These are phyloP conservation scores for Lagopus muta DNA, from an alignment of 2,113 vertebrate species.

Conservation along the genomic window DNA sequence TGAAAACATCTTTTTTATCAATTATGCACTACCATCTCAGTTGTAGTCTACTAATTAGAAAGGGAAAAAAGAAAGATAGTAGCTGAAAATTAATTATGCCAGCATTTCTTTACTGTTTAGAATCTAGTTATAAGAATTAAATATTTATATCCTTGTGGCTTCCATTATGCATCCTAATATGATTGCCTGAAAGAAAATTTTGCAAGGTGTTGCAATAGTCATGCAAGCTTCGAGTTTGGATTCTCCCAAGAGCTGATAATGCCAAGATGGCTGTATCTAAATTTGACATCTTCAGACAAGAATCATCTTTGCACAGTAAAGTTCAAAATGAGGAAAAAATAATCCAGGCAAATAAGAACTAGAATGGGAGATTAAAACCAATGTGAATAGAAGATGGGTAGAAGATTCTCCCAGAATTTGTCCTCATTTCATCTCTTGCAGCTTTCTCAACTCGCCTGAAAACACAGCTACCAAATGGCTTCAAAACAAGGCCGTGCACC, in stretches of 20 bases:
- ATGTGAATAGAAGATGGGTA: not conserved
- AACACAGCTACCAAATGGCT: not conserved
- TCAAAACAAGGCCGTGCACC: not conserved
- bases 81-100: conserved; percentile 72
- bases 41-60: conserved; percentile 71
- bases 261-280: not conserved
- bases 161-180: conserved; percentile 54
- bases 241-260: not conserved
- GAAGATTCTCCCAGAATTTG: not conserved
- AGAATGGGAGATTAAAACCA: not conserved
- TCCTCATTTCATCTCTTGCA: not conserved
- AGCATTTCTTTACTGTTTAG: conserved; percentile 63
- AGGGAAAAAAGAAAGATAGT: conserved; percentile 52
- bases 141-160: conserved; percentile 69
- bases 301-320: not conserved
- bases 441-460: not conserved
- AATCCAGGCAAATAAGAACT: not conserved
- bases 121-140: conserved; percentile 70
- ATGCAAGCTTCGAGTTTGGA: not conserved
- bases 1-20: conserved; percentile 70
- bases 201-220: not conserved
- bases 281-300: not conserved
- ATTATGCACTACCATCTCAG: conserved; percentile 67
- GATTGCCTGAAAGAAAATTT: conserved; percentile 41
- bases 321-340: not conserved